Evolutionary conservation across 1,140 invertebrate species (phyloP).

Genomic region (Gerris buenoi): DNA sequence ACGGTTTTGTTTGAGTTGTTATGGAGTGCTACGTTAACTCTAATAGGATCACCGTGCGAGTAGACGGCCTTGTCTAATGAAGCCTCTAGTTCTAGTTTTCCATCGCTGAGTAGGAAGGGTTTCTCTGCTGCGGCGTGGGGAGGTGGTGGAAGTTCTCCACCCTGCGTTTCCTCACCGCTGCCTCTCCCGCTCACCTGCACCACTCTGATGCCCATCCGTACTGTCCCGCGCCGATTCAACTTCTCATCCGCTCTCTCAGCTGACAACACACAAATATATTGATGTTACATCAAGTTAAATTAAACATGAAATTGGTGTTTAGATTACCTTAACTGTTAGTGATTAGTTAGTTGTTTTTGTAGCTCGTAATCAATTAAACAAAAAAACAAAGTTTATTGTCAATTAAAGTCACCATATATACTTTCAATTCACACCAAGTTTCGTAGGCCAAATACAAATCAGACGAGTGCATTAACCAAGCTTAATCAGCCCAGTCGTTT

Average conservation of each 20-base stretch:
- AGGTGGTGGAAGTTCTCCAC: slow-evolving; percentile 15
- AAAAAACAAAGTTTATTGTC: too few relatives aligned
- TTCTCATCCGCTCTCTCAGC: slow-evolving; percentile 61
- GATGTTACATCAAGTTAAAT: too few relatives aligned
- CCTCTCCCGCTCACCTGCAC: slow-evolving; percentile 35
- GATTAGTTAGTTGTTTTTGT: too few relatives aligned
- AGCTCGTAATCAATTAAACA: too few relatives aligned
- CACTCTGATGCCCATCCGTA: slow-evolving; percentile 70
- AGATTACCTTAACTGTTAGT: too few relatives aligned
- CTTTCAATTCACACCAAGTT: too few relatives aligned
- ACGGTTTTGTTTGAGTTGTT: slow-evolving; percentile 94
- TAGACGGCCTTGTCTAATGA: slow-evolving; percentile 87
- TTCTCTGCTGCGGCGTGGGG: slow-evolving; percentile 39
- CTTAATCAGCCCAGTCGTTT: too few relatives aligned
- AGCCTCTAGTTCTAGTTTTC: slow-evolving; percentile 63
- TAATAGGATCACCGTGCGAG: slow-evolving; percentile 77
- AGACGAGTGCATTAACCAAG: too few relatives aligned
- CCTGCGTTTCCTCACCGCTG: slow-evolving; percentile 2
- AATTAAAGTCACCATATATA: too few relatives aligned
- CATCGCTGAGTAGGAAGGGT: slow-evolving; percentile 44
- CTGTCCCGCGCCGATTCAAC: slow-evolving; percentile 50
- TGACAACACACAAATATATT: too few relatives aligned
- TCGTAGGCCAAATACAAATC: too few relatives aligned
- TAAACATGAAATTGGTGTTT: too few relatives aligned
- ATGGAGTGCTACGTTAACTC: slow-evolving; percentile 69